These are phyloP conservation scores for Brachynemurus nebulosus DNA, from an alignment of 2,888 invertebrate genomes.

Conservation along the genomic window DNA sequence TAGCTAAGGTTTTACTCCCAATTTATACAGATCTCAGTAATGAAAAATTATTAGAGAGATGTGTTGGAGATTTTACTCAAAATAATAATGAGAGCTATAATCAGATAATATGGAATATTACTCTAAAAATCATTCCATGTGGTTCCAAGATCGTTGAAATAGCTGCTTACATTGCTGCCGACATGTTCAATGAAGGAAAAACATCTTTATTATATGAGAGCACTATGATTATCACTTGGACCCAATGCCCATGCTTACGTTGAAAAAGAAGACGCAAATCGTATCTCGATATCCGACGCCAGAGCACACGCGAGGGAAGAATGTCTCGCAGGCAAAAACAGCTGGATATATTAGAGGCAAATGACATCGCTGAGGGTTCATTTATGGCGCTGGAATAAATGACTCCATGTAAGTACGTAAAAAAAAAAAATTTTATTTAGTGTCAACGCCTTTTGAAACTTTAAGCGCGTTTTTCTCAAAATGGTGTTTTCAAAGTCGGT, in stretches of 20 bases:
- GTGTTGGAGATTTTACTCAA: constrained; percentile 24
- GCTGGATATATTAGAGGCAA: not conserved
- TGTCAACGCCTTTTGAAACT: constrained; percentile 9
- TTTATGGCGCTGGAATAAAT: constrained; percentile 7
- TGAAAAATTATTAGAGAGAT: constrained; percentile 20
- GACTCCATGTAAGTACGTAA: constrained; percentile 9
- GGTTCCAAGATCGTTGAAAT: constrained; percentile 17
- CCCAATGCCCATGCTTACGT: constrained; percentile 14
- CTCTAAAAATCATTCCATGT: constrained; percentile 17
- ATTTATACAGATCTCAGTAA: constrained; percentile 24
- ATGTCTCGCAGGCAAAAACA: constrained; percentile 12
- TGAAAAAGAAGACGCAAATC: constrained; percentile 14
- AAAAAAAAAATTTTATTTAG: constrained; percentile 1
- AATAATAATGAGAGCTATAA: no score
- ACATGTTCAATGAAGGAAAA: constrained; percentile 22
- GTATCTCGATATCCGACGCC: constrained; percentile 13
- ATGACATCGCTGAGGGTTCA: not conserved
- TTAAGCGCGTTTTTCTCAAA: constrained; percentile 16
- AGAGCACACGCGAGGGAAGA: constrained; percentile 16
- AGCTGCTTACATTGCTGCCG: constrained; percentile 19
- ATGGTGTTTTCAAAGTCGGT: constrained; percentile 14
- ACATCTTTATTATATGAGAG: constrained; percentile 13
- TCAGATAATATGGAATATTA: constrained; percentile 23
- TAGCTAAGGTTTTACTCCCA: constrained; percentile 19
- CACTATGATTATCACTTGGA: constrained; percentile 14